Evolutionary conservation across 2,888 invertebrate genomes (phyloP), one percentile per base, ranked within the genome.

Genomic region (Orgyia antiqua): DNA sequence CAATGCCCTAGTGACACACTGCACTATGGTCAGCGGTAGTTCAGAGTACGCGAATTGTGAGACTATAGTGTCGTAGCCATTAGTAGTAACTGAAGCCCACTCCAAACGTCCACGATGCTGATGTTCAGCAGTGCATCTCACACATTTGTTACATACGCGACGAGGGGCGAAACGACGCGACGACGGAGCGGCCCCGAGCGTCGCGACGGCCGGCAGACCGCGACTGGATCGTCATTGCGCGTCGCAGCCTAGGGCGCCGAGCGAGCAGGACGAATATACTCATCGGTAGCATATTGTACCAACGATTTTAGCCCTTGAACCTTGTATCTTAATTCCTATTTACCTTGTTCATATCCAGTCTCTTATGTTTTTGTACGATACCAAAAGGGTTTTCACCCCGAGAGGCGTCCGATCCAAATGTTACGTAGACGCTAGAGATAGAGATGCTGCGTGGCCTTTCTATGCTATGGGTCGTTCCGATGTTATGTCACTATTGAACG

Each of bases 201-300:
- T 83, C 84, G 84, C 84, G 79, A 76, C 82, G 83, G 83, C 83
- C 83, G 84, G 77, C 83, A 70, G 75, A 84, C 82, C 82, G 83
- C 84, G 86, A 87, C 84, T 86, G 84, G 79, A 74, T 76, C 80
- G 77, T 66, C 73, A 69, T 68, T 69, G 77, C 74, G 77, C 82
- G 77, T 68, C 74, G 76, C 80, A 74, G 72, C 75, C 79, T 76
- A 73, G 74, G 71, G 76, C 79, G 72, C 63, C 71, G 82, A 61
- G 76, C 63, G 86, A 83, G 80, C 79, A 69, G 75, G 83, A 84
- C 83, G 68, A 69, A 69, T 59, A 76, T 77, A 82, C 67, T 45
- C 62, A 46, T 49, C 59, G 56, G 47, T 59, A 52, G 56, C 56
- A 61, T 68, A 55, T 68, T 57, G 61, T 48, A 58, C 53, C 72